Percentiles rank a stretch among this genome's conserved stretches.
Conservation (phyloP, 2,888 invertebrate species). For the Ophion obscuratus region DNA sequence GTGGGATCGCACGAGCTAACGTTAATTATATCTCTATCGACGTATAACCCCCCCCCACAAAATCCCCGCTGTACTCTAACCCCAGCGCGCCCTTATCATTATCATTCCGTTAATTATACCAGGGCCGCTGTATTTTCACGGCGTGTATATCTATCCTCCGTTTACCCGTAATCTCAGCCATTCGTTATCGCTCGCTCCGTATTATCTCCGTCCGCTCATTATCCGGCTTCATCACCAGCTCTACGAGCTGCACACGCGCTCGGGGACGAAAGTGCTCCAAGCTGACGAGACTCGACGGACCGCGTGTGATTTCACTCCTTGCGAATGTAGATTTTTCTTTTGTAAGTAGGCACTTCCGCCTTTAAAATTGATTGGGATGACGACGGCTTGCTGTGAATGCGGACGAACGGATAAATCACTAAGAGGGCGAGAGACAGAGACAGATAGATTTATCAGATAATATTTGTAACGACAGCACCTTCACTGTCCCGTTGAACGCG, state of each 20-base stretch:
- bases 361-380: too few relatives aligned
- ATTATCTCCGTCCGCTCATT: constrained; percentile 29
- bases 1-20: constrained; percentile 69
- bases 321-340: too few relatives aligned
- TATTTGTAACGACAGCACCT: too few relatives aligned
- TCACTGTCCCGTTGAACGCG: too few relatives aligned
- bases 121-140: constrained; percentile 75
- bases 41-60: constrained; percentile 63
- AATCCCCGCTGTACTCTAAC: constrained; percentile 50
- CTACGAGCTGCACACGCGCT: constrained; percentile 2
- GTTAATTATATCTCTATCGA: constrained; percentile 83
- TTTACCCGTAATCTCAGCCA: constrained; percentile 35
- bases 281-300: constrained; percentile 26
- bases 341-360: too few relatives aligned
- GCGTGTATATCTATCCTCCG: constrained; percentile 70
- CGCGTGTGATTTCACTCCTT: constrained; percentile 2
- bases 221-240: constrained; percentile 34
- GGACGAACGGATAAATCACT: too few relatives aligned
- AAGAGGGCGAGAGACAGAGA: too few relatives aligned
- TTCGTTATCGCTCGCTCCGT: constrained; percentile 41
- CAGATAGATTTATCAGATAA: too few relatives aligned
- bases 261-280: constrained; percentile 8
- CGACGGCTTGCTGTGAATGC: too few relatives aligned
- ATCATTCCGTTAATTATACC: constrained; percentile 82
- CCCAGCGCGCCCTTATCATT: constrained; percentile 74